Percentiles rank a stretch among this genome's conserved stretches.
Conservation (phyloP, 2,113 vertebrate species). For the Rana temporaria region DNA sequence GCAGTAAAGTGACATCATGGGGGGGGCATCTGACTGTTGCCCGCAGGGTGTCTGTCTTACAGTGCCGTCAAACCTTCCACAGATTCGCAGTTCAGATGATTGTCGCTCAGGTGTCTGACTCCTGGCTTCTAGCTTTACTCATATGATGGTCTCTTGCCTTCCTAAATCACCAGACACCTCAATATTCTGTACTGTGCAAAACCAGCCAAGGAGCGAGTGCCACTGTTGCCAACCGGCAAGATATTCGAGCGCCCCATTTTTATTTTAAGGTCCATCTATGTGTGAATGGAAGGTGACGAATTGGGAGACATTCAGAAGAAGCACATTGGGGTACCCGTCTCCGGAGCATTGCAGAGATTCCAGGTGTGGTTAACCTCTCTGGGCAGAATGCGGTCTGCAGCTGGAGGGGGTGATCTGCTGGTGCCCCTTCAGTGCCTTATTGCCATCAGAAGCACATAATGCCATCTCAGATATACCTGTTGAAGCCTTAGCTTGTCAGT, state of each 20-base stretch:
- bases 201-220: not conserved
- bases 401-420: not conserved
- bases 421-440: conserved; percentile 52
- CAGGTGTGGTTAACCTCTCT: not conserved
- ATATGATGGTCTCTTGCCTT: conserved; percentile 16
- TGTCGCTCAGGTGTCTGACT: not conserved
- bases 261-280: not conserved
- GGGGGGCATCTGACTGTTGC: no score
- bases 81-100: not conserved
- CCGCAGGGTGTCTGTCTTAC: no score
- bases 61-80: not conserved
- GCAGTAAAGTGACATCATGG: not conserved
- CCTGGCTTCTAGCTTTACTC: conserved; percentile 13
- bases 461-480: conserved; percentile 35
- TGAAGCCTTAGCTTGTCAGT: conserved; percentile 29
- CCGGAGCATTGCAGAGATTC: not conserved
- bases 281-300: not conserved
- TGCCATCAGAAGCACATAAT: conserved; percentile 53
- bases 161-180: conserved; percentile 29
- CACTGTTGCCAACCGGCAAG: not conserved
- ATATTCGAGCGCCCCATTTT: not conserved
- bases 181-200: conserved; percentile 23
- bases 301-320: not conserved
- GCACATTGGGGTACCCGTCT: conserved; percentile 7
- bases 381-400: not conserved